Evolutionary conservation across 2,888 invertebrate genomes (phyloP).

Genomic region (Drosophila mettleri): DNA sequence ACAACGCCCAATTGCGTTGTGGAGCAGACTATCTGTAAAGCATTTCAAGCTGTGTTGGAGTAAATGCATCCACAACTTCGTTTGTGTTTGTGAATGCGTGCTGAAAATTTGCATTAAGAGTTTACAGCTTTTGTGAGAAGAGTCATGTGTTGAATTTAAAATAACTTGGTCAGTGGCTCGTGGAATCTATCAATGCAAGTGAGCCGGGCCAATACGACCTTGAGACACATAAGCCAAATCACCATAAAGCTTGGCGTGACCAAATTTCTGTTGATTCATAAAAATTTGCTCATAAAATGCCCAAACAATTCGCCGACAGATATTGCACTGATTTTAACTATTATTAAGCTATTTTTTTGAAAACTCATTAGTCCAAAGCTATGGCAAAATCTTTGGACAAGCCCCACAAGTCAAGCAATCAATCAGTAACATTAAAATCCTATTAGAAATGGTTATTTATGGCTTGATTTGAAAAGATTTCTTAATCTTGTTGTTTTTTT

Average conservation of each 20-base stretch:
- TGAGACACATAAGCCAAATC: slow-evolving; percentile 58
- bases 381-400: slow-evolving; percentile 27
- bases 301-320: slow-evolving; percentile 44
- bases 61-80: slow-evolving; percentile 19
- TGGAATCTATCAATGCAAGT: slow-evolving; percentile 19
- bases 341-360: slow-evolving; percentile 34
- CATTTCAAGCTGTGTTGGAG: slow-evolving; percentile 19
- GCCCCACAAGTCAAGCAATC: slow-evolving; percentile 52
- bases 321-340: slow-evolving; percentile 44
- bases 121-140: slow-evolving; percentile 18
- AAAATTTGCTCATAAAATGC: slow-evolving; percentile 35
- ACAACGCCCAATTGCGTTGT: slow-evolving; percentile 71
- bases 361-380: slow-evolving; percentile 56
- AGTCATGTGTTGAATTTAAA: slow-evolving; percentile 44
- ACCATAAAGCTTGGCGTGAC: slow-evolving; percentile 59
- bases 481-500: background rate
- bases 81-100: slow-evolving; percentile 43
- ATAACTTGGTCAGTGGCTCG: slow-evolving; percentile 48
- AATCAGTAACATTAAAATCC: slow-evolving; percentile 53
- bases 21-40: slow-evolving; percentile 41
- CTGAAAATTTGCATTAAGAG: slow-evolving; percentile 54
- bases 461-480: background rate
- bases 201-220: slow-evolving; percentile 54
- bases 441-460: slow-evolving; percentile 44
- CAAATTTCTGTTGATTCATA: slow-evolving; percentile 55